Evolutionary conservation across 2,888 invertebrate genomes (phyloP), one percentile per base, ranked within the genome.

Genomic region (Cerastis leucographa): DNA sequence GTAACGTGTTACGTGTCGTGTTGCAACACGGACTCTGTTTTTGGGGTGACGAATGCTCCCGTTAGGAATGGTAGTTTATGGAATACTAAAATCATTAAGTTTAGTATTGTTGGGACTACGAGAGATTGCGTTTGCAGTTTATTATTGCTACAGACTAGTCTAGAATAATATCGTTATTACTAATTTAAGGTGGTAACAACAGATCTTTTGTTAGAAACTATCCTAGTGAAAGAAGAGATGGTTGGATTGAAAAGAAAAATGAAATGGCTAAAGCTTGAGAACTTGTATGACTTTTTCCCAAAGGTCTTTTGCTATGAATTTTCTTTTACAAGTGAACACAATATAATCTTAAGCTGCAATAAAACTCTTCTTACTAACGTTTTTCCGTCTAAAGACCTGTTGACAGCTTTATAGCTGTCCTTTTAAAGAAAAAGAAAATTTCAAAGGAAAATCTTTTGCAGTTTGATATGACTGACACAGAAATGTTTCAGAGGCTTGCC

Each of bases 1-100:
- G 76, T 67, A 78, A 64, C 85, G 44, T 80, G 80, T 44, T 73
- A 73, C 73, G 40, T 70, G 69, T 62, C 68, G 11, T 68, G 78
- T 71, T 71, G 44, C 51, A 69, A 29, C 59, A 74, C 42, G 29
- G 65, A 42, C n/a, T 46, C 25, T 29, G 64, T 11, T 49, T 71
- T 70, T 66, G 25, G 49, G 42, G 4, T 44, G n/a, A 29, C 25
- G 17, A 56, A 66, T 54, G 46, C 9, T 44, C 17, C 2, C 22
- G 25, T 59, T 17, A 12, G 17, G 19, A 56, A 49, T 69, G 19
- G 3, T 78, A 59, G 64, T 78, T 70, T 65, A 81, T 67, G 25
- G 22, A 22, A 54, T 22, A 35, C 40, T 81, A 64, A 74, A 49
- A 17, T 54, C 14, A 49, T 22, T 19, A 19, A 59, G 40, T 56